Evolutionary conservation across 2,888 invertebrate species (phyloP).

Genomic region (Tachina lurida): DNA sequence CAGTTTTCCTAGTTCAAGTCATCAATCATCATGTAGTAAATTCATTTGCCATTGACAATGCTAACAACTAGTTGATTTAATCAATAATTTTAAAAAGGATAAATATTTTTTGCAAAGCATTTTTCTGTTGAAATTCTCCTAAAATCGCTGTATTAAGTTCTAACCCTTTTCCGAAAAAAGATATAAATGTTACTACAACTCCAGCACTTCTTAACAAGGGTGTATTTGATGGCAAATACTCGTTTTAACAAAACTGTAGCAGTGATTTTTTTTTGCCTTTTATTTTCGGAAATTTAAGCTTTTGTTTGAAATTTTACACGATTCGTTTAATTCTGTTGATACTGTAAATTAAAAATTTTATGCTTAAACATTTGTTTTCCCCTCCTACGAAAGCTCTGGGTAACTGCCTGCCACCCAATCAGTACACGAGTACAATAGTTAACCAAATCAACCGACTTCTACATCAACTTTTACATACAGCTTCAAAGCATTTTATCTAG

Average conservation of each 20-base stretch:
- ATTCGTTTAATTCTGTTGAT: conserved; percentile 82
- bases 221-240: not conserved
- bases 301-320: conserved; percentile 75
- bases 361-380: conserved; percentile 78
- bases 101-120: not conserved
- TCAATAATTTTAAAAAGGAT: not conserved
- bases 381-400: not conserved
- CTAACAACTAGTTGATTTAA: not conserved
- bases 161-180: not conserved
- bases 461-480: conserved; percentile 27
- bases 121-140: conserved; percentile 7
- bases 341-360: conserved; percentile 80
- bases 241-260: conserved; percentile 19
- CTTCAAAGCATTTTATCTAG: conserved; percentile 22
- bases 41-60: too few species aligned
- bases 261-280: not conserved
- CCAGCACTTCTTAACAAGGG: not conserved
- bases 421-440: conserved; percentile 31
- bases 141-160: not conserved
- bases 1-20: too few species aligned
- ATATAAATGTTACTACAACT: not conserved
- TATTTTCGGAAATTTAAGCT: conserved; percentile 41
- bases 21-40: too few species aligned
- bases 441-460: conserved; percentile 58
- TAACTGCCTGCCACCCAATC: not conserved